Conservation (phyloP, 1,140 invertebrate genomes). For the Brachionus rubens region DNA sequence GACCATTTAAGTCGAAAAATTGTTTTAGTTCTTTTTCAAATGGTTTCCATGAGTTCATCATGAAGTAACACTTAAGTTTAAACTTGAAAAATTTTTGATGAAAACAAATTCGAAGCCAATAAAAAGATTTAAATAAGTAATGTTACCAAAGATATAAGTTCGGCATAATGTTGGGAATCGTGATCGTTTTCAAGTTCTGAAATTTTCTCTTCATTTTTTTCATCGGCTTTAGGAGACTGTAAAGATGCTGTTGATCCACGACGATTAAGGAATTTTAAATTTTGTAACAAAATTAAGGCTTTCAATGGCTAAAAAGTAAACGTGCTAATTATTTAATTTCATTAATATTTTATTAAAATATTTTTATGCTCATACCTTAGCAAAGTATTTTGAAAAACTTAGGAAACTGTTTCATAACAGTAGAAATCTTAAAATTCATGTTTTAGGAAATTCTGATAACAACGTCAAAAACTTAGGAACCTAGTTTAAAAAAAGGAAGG, state of each 20-base stretch:
- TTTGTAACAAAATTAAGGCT: conserved; percentile 10
- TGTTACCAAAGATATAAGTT: conserved; percentile 19
- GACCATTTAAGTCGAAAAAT: neutral
- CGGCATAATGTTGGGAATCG: neutral
- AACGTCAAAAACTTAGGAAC: too few species aligned
- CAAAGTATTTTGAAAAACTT: too few species aligned
- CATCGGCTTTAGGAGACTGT: neutral
- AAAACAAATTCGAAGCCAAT: too few species aligned
- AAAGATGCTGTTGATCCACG: neutral
- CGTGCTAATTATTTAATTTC: neutral
- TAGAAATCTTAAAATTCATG: too few species aligned
- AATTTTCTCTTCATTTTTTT: neutral
- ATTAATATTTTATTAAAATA: neutral
- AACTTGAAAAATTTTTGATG: neutral
- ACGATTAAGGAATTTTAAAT: neutral
- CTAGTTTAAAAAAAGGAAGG: too few species aligned
- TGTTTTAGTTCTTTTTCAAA: conserved; percentile 7
- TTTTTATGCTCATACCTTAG: neutral
- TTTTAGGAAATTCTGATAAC: too few species aligned
- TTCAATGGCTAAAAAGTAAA: conserved; percentile 3
- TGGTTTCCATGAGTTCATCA: conserved; percentile 12
- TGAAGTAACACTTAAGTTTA: conserved; percentile 23
- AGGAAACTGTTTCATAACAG: too few species aligned
- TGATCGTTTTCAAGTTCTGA: neutral
- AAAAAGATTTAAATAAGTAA: neutral